Conservation (phyloP, 2,888 invertebrate species). For the Catonia carolina region DNA sequence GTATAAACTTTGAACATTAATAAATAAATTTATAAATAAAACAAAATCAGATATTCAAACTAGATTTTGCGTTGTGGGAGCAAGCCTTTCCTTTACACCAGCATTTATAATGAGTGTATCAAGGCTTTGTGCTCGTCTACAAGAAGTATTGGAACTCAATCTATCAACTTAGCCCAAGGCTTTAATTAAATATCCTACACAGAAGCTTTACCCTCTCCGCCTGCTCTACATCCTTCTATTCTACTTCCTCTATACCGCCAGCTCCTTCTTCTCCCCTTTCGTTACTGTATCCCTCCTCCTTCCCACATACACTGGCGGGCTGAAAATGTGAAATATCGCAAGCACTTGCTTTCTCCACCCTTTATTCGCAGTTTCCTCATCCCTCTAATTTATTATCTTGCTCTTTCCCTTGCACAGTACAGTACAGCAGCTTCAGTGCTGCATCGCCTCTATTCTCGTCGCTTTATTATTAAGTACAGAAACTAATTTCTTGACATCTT, state of each 20-base stretch:
- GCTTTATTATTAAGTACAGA: neutral
- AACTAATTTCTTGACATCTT: no score
- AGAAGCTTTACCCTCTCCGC: conserved; percentile 7
- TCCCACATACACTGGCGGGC: no score
- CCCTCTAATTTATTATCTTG: conserved; percentile 14
- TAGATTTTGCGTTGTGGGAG: no score
- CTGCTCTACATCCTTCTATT: neutral
- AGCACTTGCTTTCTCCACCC: neutral
- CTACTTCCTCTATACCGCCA: neutral
- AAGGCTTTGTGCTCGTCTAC: neutral
- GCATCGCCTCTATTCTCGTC: neutral
- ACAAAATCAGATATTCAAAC: no score
- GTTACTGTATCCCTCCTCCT: neutral
- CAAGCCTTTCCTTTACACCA: no score
- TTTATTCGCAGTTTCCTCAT: conserved; percentile 8
- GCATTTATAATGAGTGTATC: no score
- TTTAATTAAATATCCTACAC: conserved; percentile 20
- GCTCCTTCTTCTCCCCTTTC: conserved; percentile 1
- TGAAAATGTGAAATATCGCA: conserved; percentile 13
- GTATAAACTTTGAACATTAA: no score
- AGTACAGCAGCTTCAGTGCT: neutral
- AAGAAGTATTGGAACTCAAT: conserved; percentile 15
- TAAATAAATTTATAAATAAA: no score
- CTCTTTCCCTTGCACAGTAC: neutral
- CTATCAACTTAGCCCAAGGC: conserved; percentile 15